Evolutionary conservation across 2,797 vertebrate species (phyloP).

Genomic region (Loriculus beryllinus): DNA sequence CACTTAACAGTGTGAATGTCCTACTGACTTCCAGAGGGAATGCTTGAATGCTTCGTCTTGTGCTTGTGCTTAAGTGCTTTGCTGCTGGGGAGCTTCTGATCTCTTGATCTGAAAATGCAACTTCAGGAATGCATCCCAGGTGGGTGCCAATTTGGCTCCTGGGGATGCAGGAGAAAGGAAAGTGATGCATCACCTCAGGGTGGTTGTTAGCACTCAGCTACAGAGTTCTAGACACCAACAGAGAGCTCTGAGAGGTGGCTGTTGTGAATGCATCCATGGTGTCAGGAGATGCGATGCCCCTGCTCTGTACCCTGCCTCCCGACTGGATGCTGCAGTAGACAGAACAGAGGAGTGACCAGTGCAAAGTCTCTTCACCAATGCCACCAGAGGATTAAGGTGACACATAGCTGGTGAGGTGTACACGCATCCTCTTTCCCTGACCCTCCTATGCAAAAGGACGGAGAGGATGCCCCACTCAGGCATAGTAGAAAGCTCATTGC

Average conservation of each 20-base stretch:
- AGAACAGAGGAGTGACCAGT: background rate
- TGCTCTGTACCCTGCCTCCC: background rate
- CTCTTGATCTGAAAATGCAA: background rate
- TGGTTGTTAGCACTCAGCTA: background rate
- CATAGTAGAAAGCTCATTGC: background rate
- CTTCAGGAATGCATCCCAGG: background rate
- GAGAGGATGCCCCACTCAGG: background rate
- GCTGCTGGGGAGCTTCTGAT: background rate
- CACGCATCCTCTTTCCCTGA: background rate
- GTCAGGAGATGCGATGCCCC: accelerated
- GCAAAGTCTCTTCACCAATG: background rate
- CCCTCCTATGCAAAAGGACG: background rate
- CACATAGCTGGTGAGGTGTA: background rate
- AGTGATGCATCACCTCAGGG: background rate
- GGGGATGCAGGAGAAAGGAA: background rate
- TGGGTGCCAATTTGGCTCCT: background rate
- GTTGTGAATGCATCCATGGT: background rate
- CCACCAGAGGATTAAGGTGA: background rate
- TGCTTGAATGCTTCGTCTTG: background rate
- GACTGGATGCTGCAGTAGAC: accelerated
- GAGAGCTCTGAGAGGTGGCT: background rate
- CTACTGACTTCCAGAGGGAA: background rate
- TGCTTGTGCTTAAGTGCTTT: background rate
- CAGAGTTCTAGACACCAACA: background rate
- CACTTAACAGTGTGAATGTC: background rate